Evolutionary conservation across 1,140 invertebrate species (phyloP).

Genomic region (Penaeus vannamei): DNA sequence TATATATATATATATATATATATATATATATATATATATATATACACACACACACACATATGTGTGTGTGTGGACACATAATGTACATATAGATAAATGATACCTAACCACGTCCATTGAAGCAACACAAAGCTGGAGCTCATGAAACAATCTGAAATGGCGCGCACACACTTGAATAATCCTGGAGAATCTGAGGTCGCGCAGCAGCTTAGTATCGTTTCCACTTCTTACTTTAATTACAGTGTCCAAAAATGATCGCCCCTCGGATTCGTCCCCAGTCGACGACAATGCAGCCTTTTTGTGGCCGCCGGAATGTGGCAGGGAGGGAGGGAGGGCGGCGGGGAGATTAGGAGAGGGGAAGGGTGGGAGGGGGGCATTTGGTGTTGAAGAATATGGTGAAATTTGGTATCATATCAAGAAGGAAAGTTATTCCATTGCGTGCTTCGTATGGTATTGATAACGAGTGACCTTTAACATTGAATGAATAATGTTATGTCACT

Average conservation of each 20-base stretch:
- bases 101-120: too few relatives aligned
- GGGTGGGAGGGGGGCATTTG: not conserved
- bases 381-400: not conserved
- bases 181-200: not conserved
- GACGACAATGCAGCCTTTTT: slow-evolving; percentile 60
- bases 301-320: slow-evolving; percentile 35
- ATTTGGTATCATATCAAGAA: not conserved
- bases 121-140: too few relatives aligned
- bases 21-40: too few relatives aligned
- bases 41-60: too few relatives aligned
- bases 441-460: too few relatives aligned
- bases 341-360: not conserved
- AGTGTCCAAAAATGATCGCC: slow-evolving; percentile 55
- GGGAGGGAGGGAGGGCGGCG: not conserved
- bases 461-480: too few relatives aligned
- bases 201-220: slow-evolving; percentile 39
- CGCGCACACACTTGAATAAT: not conserved
- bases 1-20: too few relatives aligned
- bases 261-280: slow-evolving; percentile 9
- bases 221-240: slow-evolving; percentile 61
- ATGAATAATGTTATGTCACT: too few relatives aligned
- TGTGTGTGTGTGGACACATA: too few relatives aligned
- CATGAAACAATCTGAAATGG: not conserved
- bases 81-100: too few relatives aligned
- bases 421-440: too few relatives aligned